These are phyloP conservation scores for Chironomus riparius DNA, from an alignment of 2,888 invertebrate species.

Conservation along the genomic window DNA sequence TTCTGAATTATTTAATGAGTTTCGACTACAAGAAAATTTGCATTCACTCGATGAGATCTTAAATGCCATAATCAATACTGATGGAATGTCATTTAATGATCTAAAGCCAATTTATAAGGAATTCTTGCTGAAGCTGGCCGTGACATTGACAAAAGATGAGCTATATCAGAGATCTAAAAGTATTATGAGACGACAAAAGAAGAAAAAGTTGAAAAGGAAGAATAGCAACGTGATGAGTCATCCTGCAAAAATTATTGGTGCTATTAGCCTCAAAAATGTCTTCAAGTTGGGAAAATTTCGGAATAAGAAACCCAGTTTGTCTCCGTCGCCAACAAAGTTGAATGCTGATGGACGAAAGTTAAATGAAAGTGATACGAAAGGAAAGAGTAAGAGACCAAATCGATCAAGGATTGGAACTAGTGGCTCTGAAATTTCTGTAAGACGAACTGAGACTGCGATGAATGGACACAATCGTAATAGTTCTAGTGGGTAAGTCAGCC, in stretches of 20 bases:
- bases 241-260: constrained; percentile 51
- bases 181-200: constrained; percentile 77
- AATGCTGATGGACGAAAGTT: not conserved
- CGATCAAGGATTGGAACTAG: constrained; percentile 48
- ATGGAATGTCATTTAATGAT: constrained; percentile 90
- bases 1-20: constrained; percentile 79
- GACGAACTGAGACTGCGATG: constrained; percentile 48
- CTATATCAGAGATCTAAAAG: constrained; percentile 81
- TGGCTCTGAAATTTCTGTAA: constrained; percentile 54
- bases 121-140: constrained; percentile 74
- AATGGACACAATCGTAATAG: constrained; percentile 55
- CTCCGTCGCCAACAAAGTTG: not conserved
- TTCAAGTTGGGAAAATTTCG: constrained; percentile 44
- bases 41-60: constrained; percentile 82
- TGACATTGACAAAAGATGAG: constrained; percentile 86
- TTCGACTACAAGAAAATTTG: constrained; percentile 77
- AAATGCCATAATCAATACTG: constrained; percentile 79
- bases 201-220: constrained; percentile 51
- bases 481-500: constrained; percentile 47
- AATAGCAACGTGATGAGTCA: constrained; percentile 50
- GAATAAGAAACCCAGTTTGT: constrained; percentile 29
- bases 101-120: constrained; percentile 86
- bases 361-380: constrained; percentile 22
- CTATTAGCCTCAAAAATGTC: constrained; percentile 52
- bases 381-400: constrained; percentile 45